Base-by-base conservation (phyloP, 2,888 invertebrate genomes). In the Caenorhabditis virilis region DNA sequence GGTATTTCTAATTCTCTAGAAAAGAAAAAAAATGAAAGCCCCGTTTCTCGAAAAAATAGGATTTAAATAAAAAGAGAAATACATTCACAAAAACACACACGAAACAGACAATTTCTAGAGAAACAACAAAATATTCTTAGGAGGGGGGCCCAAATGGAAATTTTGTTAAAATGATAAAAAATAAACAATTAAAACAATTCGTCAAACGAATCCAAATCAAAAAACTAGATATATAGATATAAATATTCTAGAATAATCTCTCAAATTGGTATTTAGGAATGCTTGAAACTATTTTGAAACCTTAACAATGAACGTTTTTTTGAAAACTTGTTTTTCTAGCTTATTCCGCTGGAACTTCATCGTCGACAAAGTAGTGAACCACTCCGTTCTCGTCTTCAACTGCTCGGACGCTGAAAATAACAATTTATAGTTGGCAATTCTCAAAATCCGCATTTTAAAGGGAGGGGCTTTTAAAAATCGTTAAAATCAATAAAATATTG, bases 311-410 rank as follows among this genome's bases (percentile, higher is more conserved):
- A 36, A n/a, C 11, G 36, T 36, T 36, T 5, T 36, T 15, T 9
- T 36, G 5, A 36, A 13, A 5, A 15, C n/a, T n/a, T 36, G 4
- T n/a, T 9, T 36, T 36, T n/a, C 16, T 13, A 36, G 7, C 36
- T 36, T 5, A 36, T 15, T 9, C n/a, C 5, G 11, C n/a, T 36
- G 5, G 35, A 18, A 54, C 38, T 2, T 57, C 63, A n/a, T 57
- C 56, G 38, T 63, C 57, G 35, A 58, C 35, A 26, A 33, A 64
- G 50, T 75, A 75, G 48, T 73, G 72, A 15, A 72, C 72, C 11
- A 75, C 63, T 36, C 75, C 75, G 48, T 71, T 57, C 20, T 71
- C 75, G 27, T 73, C 71, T 23, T 65, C 59, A 1, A 75, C 60
- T 36, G 67, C 71, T 27, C 64, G 57, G 41, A 72, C 53, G 18